Evolutionary conservation across 1,140 invertebrate genomes (phyloP).

Genomic region (Aporrectodea caliginosa): DNA sequence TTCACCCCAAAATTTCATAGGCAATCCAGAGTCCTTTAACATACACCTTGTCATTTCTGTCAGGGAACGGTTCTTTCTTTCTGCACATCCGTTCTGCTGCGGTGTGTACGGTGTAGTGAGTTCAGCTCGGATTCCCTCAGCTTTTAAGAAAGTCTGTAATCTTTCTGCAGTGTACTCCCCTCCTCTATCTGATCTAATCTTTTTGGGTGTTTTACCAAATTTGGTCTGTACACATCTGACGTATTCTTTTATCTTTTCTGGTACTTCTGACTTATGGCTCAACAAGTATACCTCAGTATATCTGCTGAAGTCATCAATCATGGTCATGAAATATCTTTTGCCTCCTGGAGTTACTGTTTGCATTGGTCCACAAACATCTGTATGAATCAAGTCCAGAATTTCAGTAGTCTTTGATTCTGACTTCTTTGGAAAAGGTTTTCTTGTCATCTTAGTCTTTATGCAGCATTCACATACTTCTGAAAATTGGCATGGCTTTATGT

Average conservation of each 20-base stretch:
- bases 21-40: slow-evolving; percentile 49
- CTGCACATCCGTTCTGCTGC: slow-evolving; percentile 58
- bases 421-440: slow-evolving; percentile 25
- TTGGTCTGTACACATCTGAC: slow-evolving; percentile 33
- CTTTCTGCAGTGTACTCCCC: slow-evolving; percentile 30
- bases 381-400: slow-evolving; percentile 50
- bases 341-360: slow-evolving; percentile 44
- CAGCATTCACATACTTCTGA: slow-evolving; percentile 29
- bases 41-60: slow-evolving; percentile 57
- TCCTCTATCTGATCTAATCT: slow-evolving; percentile 17
- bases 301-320: slow-evolving; percentile 55
- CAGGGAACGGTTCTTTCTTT: slow-evolving; percentile 54
- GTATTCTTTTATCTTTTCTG: slow-evolving; percentile 36
- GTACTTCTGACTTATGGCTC: slow-evolving; percentile 47
- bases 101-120: slow-evolving; percentile 56
- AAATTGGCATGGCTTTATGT: slow-evolving; percentile 1
- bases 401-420: slow-evolving; percentile 28
- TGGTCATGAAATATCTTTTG: slow-evolving; percentile 51
- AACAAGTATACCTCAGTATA: slow-evolving; percentile 53
- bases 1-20: slow-evolving; percentile 56
- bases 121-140: slow-evolving; percentile 56
- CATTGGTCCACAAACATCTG: slow-evolving; percentile 56
- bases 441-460: slow-evolving; percentile 30
- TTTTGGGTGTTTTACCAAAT: background rate
- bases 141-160: slow-evolving; percentile 42